Conservation (phyloP, 2,113 vertebrate genomes). For the Hucho hucho region DNA sequence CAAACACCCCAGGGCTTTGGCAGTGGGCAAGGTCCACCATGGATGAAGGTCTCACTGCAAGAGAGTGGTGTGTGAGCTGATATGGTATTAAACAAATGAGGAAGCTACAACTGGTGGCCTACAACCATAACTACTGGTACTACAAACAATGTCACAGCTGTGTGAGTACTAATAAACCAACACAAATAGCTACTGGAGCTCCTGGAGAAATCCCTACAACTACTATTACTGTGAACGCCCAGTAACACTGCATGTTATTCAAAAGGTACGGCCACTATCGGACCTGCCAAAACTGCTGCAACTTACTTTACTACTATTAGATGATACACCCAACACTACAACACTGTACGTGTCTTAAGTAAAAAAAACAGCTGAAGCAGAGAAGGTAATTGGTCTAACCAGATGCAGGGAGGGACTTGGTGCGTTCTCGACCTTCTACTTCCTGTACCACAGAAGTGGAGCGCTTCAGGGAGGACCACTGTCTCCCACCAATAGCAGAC, state of each 20-base stretch:
- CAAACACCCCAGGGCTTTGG: slow-evolving; percentile 64
- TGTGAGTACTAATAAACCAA: no score
- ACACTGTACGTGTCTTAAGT: no score
- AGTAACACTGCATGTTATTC: neutral
- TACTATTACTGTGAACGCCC: no score
- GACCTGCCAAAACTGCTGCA: neutral
- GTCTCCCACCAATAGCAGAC: slow-evolving; percentile 54
- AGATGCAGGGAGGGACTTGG: slow-evolving; percentile 77
- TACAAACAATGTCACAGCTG: no score
- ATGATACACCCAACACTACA: no score
- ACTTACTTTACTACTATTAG: neutral
- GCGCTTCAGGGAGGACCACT: slow-evolving; percentile 72
- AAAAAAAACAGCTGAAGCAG: neutral
- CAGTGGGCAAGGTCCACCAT: slow-evolving; percentile 61
- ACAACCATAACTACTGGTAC: no score
- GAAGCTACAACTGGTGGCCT: no score
- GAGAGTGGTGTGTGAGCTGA: slow-evolving; percentile 2
- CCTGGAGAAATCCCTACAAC: no score
- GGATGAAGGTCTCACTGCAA: slow-evolving; percentile 37
- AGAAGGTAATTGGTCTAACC: slow-evolving; percentile 67
- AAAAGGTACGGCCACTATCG: neutral
- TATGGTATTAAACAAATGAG: neutral
- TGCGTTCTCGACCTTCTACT: slow-evolving; percentile 67
- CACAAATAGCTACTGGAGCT: no score
- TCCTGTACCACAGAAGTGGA: slow-evolving; percentile 50